Percentiles rank a stretch among this genome's conserved stretches.
Evolutionary conservation across 2,888 invertebrate species (phyloP).

Genomic region (Melanostoma mellinum): DNA sequence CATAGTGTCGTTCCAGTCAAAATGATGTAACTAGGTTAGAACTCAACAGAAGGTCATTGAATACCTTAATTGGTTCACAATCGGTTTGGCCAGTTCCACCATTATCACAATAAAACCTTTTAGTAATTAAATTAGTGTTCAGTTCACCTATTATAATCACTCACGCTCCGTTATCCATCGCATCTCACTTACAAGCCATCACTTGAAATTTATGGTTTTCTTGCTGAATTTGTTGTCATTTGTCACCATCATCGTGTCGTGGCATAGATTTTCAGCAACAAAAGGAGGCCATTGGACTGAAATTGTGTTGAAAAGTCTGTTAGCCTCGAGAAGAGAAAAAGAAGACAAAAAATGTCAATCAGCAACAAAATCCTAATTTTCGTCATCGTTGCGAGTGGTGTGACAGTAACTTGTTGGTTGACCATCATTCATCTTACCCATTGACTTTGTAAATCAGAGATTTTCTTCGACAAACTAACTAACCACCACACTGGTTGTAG

Average conservation of each 20-base stretch:
- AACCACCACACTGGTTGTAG: background rate
- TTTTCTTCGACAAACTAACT: slow-evolving; percentile 12
- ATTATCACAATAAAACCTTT: background rate
- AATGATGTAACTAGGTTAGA: no score
- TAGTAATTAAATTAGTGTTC: background rate
- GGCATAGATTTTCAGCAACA: slow-evolving; percentile 19
- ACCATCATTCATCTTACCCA: slow-evolving; percentile 27
- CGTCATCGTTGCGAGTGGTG: slow-evolving; percentile 32
- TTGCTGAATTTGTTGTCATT: slow-evolving; percentile 41
- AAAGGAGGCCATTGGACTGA: slow-evolving; percentile 31
- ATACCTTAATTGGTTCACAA: no score
- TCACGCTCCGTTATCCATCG: slow-evolving; percentile 23
- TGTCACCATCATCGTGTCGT: slow-evolving; percentile 15
- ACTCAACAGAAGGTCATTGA: no score
- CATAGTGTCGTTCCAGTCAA: no score
- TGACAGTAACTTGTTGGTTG: background rate
- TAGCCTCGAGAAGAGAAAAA: background rate
- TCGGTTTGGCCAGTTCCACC: no score
- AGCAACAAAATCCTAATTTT: slow-evolving; percentile 60
- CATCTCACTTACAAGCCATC: slow-evolving; percentile 5
- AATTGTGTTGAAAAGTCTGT: background rate
- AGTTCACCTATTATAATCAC: slow-evolving; percentile 8
- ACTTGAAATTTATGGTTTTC: slow-evolving; percentile 25
- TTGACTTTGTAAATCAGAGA: slow-evolving; percentile 20
- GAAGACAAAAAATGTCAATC: slow-evolving; percentile 50